Evolutionary conservation across 2,113 vertebrate genomes (phyloP), one percentile per base, ranked within the genome.

Genomic region (Istiophorus platypterus): DNA sequence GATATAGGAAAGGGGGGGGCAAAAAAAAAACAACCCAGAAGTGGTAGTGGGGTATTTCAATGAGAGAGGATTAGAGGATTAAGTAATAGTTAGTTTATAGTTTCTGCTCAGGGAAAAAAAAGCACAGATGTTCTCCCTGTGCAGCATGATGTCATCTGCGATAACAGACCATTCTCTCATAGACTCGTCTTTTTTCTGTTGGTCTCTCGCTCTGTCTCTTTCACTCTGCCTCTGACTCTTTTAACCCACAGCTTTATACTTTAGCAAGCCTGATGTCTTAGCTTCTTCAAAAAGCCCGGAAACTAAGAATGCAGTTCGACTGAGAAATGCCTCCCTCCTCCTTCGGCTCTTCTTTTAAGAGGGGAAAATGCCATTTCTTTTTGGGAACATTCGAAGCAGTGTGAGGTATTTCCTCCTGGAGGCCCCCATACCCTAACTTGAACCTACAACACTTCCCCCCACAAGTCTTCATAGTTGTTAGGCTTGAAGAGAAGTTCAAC

Each of bases 81-180:
- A 59, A 71, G 59, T 14, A 62, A 57, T 58, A 62, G 5, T 80
- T 58, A 62, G 5, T 80, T 82, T 65, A 64, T 31, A 41, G 71
- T 87, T 76, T 70, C 57, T 82, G 82, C 52, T 75, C 72, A 64
- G 47, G 47, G 82, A 24, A 27, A 27, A 54, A 45, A 27, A 54
- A 45, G 24, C 58, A 1, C 89, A 92, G 88, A 91, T 93, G 91
- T 93, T 91, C 58, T 68, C 72, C 81, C 78, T 90, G 78, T 82
- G 65, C 52, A 71, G 72, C 10, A 78, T 89, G 85, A 92, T 39
- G 73, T 93, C 91, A 92, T 88, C 73, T 9, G 58, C 72, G 87
- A 91, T 76, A 84, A 81, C 67, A 80, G 42, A 41, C 72, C 68
- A 29, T 41, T 20, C 26, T 54, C 58, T 42, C 27, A 29, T 54